Evolutionary conservation across 1,140 invertebrate species (phyloP), one percentile per base, ranked within the genome.

Genomic region (Aphidius ervi): DNA sequence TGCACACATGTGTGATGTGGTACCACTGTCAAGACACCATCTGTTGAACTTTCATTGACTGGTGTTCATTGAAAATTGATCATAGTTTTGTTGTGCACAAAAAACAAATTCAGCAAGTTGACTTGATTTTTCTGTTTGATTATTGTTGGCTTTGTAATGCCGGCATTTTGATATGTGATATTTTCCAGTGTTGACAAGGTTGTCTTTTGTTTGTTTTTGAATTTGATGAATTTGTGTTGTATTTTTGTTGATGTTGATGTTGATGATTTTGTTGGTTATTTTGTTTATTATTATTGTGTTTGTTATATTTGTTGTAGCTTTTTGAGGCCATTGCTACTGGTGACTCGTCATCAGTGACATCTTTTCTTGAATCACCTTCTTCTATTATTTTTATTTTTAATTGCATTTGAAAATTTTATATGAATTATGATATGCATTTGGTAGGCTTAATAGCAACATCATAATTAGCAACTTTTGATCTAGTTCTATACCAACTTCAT

Each of bases 301-400:
- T 39, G 23, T 53, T 53, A 20, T 37, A 20, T 10, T 5, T 10
- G 9, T 53, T 53, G 50, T 9, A 9, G 3, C 43, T 40, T 10
- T 23, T 23, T 23, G 23, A 2, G 23, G 23, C 23, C 23, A 23
- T 23, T 23, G 23, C 23, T 23, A 23, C 3, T 23, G 23, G 23
- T 23, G 23, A 3, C 23, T 46, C n/a, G 5, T 9, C 37, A 49
- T 4, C n/a, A 43, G 6, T 23, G 5, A 16, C 46, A 9, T 7
- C 65, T 31, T 37, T 62, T 55, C 20, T 20, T 45, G 65, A 58
- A 39, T 45, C 31, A 46, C 68, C 69, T 55, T 71, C 69, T 9
- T n/a, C n/a, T n/a, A 64, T n/a, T 8, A 71, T 62, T 49, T 69
- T 68, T 9, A 68, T 58, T 41, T 63, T 62, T 10, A 71, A 46